Evolutionary conservation across 2,797 vertebrate genomes (phyloP), one percentile per base, ranked within the genome.

Genomic region (Myotis vivesi): DNA sequence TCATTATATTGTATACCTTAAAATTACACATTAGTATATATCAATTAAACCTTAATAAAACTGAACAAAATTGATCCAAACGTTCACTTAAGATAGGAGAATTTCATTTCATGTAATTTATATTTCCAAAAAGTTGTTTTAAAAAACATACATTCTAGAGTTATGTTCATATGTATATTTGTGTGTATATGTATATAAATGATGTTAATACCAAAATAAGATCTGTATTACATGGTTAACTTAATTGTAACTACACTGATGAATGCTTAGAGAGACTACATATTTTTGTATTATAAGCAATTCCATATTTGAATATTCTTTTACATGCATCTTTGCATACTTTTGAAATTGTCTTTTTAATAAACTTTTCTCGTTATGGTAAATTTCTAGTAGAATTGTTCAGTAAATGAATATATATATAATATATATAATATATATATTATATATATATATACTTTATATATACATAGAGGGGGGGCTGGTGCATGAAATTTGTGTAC

Each of bases 381-480:
- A 64, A 51, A 81, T 76, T 90, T 62, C 66, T 91, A 69, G 36
- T 87, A 71, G 36, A 62, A 76, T 76, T 82, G 36, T n/a, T 91
- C 53, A 87, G 23, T 69, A 4, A 38, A 57, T 83, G 19, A 41
- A 38, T 41, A 59, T 33, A 69, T 41, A 41, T 41, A 41, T 7
- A 41, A 36, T 36, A 36, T 36, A 36, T 36, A 36, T 36, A 36
- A 36, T 36, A 36, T 36, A 36, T 36, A 36, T 36, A 36, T 4
- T 36, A 2, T 36, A 36, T 36, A 41, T 41, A 41, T 41, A 41
- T 41, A 41, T 41, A 41, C 38, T 41, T 41, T 41, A 41, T 41
- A 41, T 41, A 41, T 41, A 7, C n/a, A n/a, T n/a, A n/a, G 38
- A 6, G 38, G 38, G 41, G 41, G 41, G 6, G 6, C 41, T 41